Base-by-base conservation (phyloP, 1,140 invertebrate genomes). In the Habropoda laboriosa region DNA sequence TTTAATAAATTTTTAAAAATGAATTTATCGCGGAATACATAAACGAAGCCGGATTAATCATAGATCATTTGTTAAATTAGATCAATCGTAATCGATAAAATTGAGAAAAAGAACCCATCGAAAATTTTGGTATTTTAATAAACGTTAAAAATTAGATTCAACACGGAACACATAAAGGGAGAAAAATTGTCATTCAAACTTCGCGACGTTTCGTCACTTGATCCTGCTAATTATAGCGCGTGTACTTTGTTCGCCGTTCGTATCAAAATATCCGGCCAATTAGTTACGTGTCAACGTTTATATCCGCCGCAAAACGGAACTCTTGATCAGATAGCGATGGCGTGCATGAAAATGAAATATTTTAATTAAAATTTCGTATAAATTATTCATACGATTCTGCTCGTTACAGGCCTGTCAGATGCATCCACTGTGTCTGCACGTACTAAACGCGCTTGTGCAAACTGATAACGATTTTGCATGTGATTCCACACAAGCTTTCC, bases 361-460 rank as follows among this genome's bases (percentile, higher is more conserved):
- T 66, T 47, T 12, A 32, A 47, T 49, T 49, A 24, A 67, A 49
- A 49, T 67, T 49, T 67, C 45, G 16, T n/a, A 7, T 67, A 67
- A 51, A 35, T 30, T 64, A 64, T 64, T 64, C 40, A 42, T 47
- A 66, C 18, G 5, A 13, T 32, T 32, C 27, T 0, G 0, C 5
- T 3, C 0, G 40, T 45, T 30, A 13, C 16, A 32, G 47, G 30
- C 18, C 27, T 21, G n/a, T 63, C 38, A 27, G 10, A 16, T 13
- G n/a, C 38, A 27, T 24, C 13, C 38, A 21, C 53, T 16, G 8
- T 16, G 53, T 13, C 13, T 32, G 12, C 38, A 27, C 2, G 7
- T 24, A 38, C 12, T 35, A 60, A 60, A n/a, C 21, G 18, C 21
- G 32, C 8, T 21, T 60, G 21, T n/a, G 18, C 5, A 60, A 60